Evolutionary conservation across 2,888 invertebrate genomes (phyloP).

Genomic region (Cenopis cana): DNA sequence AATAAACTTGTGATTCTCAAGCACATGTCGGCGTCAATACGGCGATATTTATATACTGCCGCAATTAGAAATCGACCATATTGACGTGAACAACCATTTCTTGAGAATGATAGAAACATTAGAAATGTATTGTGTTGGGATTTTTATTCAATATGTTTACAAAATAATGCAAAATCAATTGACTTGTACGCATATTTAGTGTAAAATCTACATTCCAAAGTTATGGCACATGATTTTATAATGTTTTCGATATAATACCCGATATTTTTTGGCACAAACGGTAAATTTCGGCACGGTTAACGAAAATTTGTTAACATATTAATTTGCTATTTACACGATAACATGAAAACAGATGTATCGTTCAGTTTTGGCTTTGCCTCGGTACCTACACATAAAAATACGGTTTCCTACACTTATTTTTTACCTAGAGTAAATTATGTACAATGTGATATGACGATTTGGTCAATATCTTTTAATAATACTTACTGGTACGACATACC

Average conservation of each 20-base stretch:
- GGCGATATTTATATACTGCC: too few species aligned
- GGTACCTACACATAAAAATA: too few species aligned
- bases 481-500: constrained; percentile 8
- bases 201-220: background rate
- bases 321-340: too few species aligned
- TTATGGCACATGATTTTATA: constrained; percentile 8
- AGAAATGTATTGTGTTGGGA: background rate
- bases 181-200: background rate
- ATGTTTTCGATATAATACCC: constrained; percentile 4
- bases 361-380: background rate
- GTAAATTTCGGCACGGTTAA: background rate
- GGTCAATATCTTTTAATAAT: background rate
- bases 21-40: too few species aligned
- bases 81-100: too few species aligned
- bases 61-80: too few species aligned
- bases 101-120: too few species aligned
- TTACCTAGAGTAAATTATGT: background rate
- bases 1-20: too few species aligned
- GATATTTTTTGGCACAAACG: constrained; percentile 18
- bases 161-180: background rate
- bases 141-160: background rate
- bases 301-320: background rate
- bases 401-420: too few species aligned
- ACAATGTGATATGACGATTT: constrained; percentile 8
- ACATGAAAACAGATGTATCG: background rate